phyloP scores from a whole-genome alignment of 1,140 invertebrate genomes.

The Ceratina japonica region DNA sequence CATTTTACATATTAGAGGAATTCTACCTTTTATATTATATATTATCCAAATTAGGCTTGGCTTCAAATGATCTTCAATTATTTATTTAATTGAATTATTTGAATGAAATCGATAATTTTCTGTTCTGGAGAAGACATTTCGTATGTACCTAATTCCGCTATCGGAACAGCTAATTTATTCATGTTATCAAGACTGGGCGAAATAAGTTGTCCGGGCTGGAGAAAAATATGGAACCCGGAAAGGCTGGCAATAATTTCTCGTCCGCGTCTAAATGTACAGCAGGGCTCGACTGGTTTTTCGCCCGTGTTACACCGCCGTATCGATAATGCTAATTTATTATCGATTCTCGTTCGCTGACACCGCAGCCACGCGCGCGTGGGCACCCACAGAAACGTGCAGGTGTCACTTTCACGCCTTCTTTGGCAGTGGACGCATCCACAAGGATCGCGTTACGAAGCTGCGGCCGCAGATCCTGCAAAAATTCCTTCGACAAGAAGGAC shows the following conservation, averaged over 20 bases:
- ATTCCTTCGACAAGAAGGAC: too few species aligned
- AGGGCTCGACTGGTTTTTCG: conserved; percentile 19
- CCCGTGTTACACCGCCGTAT: neutral
- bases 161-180: neutral
- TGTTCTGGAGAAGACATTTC: too few species aligned
- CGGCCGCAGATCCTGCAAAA: too few species aligned
- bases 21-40: too few species aligned
- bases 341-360: conserved; percentile 12
- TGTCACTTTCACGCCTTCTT: conserved; percentile 50
- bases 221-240: neutral
- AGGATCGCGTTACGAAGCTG: too few species aligned
- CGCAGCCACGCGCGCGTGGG: neutral
- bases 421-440: conserved; percentile 33
- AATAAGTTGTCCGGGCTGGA: neutral
- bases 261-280: conserved; percentile 23
- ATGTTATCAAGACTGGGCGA: too few species aligned
- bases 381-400: conserved; percentile 16
- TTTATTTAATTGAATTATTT: too few species aligned
- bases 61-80: too few species aligned
- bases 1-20: too few species aligned
- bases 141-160: too few species aligned
- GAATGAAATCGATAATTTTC: too few species aligned
- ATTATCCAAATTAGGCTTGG: too few species aligned
- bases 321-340: conserved; percentile 37
- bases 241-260: conserved; percentile 23